phyloP scores from a whole-genome alignment of 2,797 vertebrate genomes.

The Malacoctenus gilli region DNA sequence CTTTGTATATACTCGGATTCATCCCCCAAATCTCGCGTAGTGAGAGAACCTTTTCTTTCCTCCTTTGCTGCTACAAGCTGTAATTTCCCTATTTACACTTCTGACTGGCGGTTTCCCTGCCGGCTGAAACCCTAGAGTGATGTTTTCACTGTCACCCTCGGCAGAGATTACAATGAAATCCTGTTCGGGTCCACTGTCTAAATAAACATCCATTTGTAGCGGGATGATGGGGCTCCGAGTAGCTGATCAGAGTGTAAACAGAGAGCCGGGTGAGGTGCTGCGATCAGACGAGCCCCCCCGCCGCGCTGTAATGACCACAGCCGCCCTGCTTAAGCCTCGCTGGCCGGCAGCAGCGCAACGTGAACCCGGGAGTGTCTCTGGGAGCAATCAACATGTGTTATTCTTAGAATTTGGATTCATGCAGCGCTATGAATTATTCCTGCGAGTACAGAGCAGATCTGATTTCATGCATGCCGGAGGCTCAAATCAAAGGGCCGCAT shows the following conservation, averaged over 20 bases:
- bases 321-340: slow-evolving; percentile 35
- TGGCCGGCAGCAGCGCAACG: slow-evolving; percentile 35
- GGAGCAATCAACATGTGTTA: slow-evolving; percentile 70
- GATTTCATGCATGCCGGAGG: slow-evolving; percentile 74
- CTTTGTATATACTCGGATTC: slow-evolving; percentile 24
- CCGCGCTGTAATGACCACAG: slow-evolving; percentile 38
- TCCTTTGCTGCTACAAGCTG: slow-evolving; percentile 26
- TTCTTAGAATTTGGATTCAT: slow-evolving; percentile 72
- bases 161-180: slow-evolving; percentile 57
- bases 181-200: slow-evolving; percentile 50
- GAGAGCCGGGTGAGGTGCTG: slow-evolving; percentile 21
- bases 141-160: slow-evolving; percentile 71
- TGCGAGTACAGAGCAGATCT: slow-evolving; percentile 59
- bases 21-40: slow-evolving; percentile 21
- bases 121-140: slow-evolving; percentile 51
- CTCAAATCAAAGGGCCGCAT: slow-evolving; percentile 47
- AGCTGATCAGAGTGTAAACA: slow-evolving; percentile 64
- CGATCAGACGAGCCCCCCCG: slow-evolving; percentile 49
- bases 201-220: slow-evolving; percentile 57
- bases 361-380: slow-evolving; percentile 60
- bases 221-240: slow-evolving; percentile 34
- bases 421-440: slow-evolving; percentile 70
- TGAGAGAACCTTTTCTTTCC: slow-evolving; percentile 36
- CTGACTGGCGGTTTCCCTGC: slow-evolving; percentile 48
- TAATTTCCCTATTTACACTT: slow-evolving; percentile 64